phyloP scores from a whole-genome alignment of 2,888 invertebrate genomes.

The Pachycephus smyrnensis region DNA sequence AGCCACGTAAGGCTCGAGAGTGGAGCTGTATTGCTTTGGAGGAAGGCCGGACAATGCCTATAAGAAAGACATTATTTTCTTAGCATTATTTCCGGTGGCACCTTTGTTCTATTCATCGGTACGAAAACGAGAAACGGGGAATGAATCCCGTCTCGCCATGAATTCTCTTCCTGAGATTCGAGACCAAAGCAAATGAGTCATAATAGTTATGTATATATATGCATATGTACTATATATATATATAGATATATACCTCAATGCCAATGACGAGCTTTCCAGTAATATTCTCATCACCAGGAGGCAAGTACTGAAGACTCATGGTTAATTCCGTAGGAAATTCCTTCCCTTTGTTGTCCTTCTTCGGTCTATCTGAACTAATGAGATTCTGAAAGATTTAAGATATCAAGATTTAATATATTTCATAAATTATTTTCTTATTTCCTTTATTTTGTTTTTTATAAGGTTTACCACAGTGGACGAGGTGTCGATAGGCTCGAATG shows the following conservation, averaged over 20 bases:
- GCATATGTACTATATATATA: no score
- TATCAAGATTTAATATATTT: neutral
- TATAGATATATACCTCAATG: conserved; percentile 52
- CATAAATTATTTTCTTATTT: neutral
- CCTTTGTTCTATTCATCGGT: conserved; percentile 2
- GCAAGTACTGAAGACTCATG: conserved; percentile 61
- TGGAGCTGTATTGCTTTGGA: conserved; percentile 67
- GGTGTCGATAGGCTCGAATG: conserved; percentile 41
- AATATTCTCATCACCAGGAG: conserved; percentile 51
- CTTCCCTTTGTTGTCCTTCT: conserved; percentile 46
- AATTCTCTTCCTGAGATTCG: neutral
- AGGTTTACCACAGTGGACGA: conserved; percentile 50
- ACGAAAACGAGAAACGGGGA: neutral
- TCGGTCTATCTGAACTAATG: conserved; percentile 49
- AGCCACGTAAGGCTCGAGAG: conserved; percentile 62
- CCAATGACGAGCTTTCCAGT: conserved; percentile 61
- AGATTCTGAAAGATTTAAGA: conserved; percentile 45
- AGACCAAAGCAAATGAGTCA: neutral
- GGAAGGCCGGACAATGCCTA: conserved; percentile 67
- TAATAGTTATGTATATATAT: neutral
- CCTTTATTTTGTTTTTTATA: neutral
- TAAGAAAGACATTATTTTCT: conserved; percentile 19
- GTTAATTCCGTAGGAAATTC: conserved; percentile 62
- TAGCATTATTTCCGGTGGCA: conserved; percentile 4
- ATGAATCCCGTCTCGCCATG: neutral